These are phyloP conservation scores for Zaprionus obscuricornis DNA, from an alignment of 2,888 invertebrate species.

Conservation along the genomic window DNA sequence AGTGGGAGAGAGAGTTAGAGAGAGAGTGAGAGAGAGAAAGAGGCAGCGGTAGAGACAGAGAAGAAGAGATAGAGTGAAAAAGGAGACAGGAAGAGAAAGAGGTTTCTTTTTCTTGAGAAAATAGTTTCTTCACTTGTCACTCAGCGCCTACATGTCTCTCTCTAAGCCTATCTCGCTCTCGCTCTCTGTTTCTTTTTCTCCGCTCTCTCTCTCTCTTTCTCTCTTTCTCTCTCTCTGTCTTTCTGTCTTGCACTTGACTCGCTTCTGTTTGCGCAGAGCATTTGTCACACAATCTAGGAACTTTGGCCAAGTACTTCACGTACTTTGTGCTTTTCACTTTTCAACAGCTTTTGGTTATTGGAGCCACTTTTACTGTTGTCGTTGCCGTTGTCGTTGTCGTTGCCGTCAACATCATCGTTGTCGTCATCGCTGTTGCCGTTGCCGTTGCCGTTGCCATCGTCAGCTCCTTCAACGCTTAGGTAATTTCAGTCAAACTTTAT, in stretches of 20 bases:
- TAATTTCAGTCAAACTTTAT: conserved; percentile 73
- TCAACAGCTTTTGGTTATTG: conserved; percentile 59
- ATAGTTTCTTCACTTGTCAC: background rate
- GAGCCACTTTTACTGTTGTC: conserved; percentile 27
- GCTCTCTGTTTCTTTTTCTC: background rate
- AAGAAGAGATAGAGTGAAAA: background rate
- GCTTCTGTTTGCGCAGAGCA: conserved; percentile 35
- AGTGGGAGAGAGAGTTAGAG: background rate
- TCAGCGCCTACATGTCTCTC: background rate
- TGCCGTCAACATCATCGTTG: background rate
- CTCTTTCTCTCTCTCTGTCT: background rate
- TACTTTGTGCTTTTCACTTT: conserved; percentile 70
- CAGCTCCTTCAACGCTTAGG: conserved; percentile 51
- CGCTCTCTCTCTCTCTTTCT: background rate
- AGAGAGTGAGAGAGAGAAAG: no score
- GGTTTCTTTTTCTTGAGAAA: no score
- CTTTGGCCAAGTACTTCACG: conserved; percentile 64
- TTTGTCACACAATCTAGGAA: conserved; percentile 67
- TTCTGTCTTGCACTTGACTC: conserved; percentile 1
- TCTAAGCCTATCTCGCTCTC: background rate
- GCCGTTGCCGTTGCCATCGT: background rate
- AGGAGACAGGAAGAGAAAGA: background rate
- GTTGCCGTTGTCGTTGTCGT: background rate
- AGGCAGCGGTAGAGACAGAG: background rate
- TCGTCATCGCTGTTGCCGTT: conserved; percentile 1